phyloP scores from a whole-genome alignment of 2,797 vertebrate genomes.

The Acanthiza pusilla region DNA sequence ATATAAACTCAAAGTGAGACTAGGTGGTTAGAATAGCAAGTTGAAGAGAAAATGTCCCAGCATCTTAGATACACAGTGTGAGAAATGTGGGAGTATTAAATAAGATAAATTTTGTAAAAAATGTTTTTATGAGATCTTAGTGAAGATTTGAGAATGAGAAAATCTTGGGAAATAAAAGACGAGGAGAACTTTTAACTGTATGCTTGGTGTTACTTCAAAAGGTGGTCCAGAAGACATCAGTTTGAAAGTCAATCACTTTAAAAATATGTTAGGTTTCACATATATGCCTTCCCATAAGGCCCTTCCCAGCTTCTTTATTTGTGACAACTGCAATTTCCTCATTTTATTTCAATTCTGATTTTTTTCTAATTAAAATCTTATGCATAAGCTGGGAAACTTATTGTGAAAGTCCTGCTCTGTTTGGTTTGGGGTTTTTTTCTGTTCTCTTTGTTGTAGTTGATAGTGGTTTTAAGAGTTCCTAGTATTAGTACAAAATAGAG shows the following conservation, averaged over 20 bases:
- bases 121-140: not conserved
- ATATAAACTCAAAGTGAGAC: not conserved
- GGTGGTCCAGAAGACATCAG: not conserved
- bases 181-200: not conserved
- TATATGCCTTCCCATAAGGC: not conserved
- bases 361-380: not conserved
- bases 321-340: not conserved
- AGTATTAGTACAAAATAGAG: not conserved
- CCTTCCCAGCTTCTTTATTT: not conserved
- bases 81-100: not conserved
- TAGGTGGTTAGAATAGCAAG: not conserved
- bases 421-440: not conserved
- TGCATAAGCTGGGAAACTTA: not conserved
- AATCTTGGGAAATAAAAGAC: not conserved
- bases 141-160: not conserved
- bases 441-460: not conserved
- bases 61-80: not conserved
- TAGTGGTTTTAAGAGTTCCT: not conserved
- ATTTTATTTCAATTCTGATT: slow-evolving; percentile 4
- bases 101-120: not conserved
- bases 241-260: not conserved
- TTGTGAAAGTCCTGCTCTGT: not conserved
- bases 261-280: not conserved
- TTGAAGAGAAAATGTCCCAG: not conserved
- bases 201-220: not conserved